Evolutionary conservation across 2,888 invertebrate species (phyloP), one percentile per base, ranked within the genome.

Genomic region (Bombylius major): DNA sequence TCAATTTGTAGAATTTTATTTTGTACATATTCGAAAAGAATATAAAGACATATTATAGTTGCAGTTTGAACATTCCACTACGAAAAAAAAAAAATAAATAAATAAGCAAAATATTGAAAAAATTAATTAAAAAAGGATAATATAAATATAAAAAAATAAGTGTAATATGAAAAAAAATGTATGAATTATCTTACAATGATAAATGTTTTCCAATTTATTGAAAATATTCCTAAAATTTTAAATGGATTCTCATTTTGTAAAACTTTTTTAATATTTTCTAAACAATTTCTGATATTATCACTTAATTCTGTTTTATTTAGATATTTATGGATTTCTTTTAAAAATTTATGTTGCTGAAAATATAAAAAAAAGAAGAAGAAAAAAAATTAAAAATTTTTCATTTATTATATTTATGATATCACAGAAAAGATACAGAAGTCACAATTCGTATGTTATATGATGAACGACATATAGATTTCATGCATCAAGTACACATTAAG

Each of bases 151-250:
- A 23, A 23, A 23, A 23, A 23, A 23, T 23, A 23, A 23, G 23
- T 23, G 23, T 23, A 23, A 23, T 23, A 23, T 3, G 9, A 42
- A 47, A 47, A 1, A 32, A 47, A 1, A 32, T 3, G 6, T 46
- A 47, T 33, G 53, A 33, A 47, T 3, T 8, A 46, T 50, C 59
- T 58, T 60, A 65, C 65, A 14, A 60, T 47, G 34, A 61, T 11
- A 57, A 66, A 60, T 31, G 61, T 63, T 52, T 56, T 57, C 47
- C 56, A 45, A 33, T 57, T 60, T 4, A 65, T 61, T 13, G 57
- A 47, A 31, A 60, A 58, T 14, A 57, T 50, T 7, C 57, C 58
- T 50, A 61, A 63, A 44, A 65, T 59, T 51, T 57, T 59, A 50
- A 62, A 58, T 46, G 59, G 50, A 7, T 62, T 53, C 1, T 59